Evolutionary conservation across 2,797 vertebrate species (phyloP).

Genomic region (Ataeniobius toweri): DNA sequence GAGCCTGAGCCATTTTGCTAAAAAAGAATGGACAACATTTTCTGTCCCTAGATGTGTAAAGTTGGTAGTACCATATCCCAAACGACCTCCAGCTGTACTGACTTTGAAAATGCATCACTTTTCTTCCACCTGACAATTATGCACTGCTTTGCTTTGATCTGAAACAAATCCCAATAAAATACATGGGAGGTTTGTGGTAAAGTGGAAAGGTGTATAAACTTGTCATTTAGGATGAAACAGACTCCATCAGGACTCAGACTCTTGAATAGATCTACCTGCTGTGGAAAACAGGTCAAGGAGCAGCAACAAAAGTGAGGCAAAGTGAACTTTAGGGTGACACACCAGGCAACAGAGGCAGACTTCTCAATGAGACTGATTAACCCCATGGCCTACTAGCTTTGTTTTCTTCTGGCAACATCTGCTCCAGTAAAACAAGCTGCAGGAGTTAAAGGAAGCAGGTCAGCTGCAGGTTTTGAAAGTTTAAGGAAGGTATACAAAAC

Average conservation of each 20-base stretch:
- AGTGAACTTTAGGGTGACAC: slow-evolving; percentile 62
- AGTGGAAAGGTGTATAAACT: slow-evolving; percentile 6
- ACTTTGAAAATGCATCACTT: not conserved
- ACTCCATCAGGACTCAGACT: slow-evolving; percentile 26
- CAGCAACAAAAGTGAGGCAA: slow-evolving; percentile 53
- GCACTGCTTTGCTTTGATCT: not conserved
- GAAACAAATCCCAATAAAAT: not conserved
- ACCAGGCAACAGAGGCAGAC: slow-evolving; percentile 60
- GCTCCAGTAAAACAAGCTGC: slow-evolving; percentile 58
- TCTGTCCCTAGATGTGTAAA: not conserved
- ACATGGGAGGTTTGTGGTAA: not conserved
- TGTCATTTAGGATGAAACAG: slow-evolving; percentile 21
- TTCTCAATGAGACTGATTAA: slow-evolving; percentile 67
- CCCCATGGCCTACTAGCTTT: slow-evolving; percentile 58
- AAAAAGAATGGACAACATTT: not conserved
- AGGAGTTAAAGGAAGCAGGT: slow-evolving; percentile 53
- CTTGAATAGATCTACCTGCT: slow-evolving; percentile 13
- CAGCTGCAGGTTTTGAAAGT: slow-evolving; percentile 52
- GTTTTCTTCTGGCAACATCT: slow-evolving; percentile 62
- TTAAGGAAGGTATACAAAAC: slow-evolving; percentile 16
- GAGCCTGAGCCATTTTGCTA: not conserved
- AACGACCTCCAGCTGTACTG: not conserved
- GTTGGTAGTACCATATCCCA: not conserved
- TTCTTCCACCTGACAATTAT: not conserved
- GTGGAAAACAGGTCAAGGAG: slow-evolving; percentile 58